phyloP scores from a whole-genome alignment of 64 coral and sea anemone species.

The Pocillopora verrucosa region DNA sequence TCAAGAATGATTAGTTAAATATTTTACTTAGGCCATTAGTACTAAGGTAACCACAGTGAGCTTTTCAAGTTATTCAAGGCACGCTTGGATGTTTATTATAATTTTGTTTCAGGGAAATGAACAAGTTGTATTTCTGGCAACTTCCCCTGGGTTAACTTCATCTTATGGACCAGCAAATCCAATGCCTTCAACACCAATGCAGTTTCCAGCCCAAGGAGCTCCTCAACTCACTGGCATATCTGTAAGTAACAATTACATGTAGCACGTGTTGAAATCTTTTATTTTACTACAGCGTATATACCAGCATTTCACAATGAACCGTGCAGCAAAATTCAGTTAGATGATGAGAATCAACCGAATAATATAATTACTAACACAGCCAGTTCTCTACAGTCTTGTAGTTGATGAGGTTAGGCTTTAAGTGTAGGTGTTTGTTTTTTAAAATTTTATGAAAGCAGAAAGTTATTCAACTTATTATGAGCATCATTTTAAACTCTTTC shows the following conservation, averaged over 20 bases:
- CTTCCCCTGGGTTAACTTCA: neutral
- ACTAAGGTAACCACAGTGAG: neutral
- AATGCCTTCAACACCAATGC: constrained; percentile 13
- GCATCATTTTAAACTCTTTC: too few relatives aligned
- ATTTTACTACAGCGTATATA: too few relatives aligned
- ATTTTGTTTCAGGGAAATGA: constrained; percentile 20
- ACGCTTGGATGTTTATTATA: neutral
- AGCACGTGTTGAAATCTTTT: too few relatives aligned
- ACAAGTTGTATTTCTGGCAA: constrained; percentile 18
- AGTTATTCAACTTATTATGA: too few relatives aligned
- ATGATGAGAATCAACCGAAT: too few relatives aligned
- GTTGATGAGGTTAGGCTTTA: too few relatives aligned
- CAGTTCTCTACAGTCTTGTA: too few relatives aligned
- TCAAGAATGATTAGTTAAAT: neutral
- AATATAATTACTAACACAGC: too few relatives aligned
- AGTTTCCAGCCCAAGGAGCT: constrained; percentile 5
- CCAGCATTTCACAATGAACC: too few relatives aligned
- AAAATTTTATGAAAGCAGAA: too few relatives aligned
- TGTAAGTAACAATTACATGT: constrained; percentile 10
- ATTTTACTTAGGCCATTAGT: neutral
- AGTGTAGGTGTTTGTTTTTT: too few relatives aligned
- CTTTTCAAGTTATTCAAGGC: neutral
- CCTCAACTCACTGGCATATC: constrained; percentile 34
- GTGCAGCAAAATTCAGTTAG: too few relatives aligned
- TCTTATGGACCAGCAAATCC: constrained; percentile 1